A percentile compares a stretch with the other conserved stretches of the same genome.
Evolutionary conservation across 2,113 vertebrate species (phyloP).

Genomic region (Aptenodytes forsteri): DNA sequence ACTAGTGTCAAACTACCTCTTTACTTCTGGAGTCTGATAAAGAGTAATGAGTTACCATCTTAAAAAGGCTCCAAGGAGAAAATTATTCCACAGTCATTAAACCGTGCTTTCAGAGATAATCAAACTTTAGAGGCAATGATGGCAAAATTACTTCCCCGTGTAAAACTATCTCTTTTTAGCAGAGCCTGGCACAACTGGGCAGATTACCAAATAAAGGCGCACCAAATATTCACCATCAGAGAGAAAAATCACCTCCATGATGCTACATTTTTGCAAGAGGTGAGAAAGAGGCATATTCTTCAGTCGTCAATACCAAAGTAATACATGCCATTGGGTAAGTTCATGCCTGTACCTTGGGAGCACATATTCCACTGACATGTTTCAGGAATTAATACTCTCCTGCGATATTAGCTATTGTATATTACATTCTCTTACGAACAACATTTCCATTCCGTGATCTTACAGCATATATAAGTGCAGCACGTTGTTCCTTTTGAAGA

Average conservation of each 20-base stretch:
- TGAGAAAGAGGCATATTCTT: neutral
- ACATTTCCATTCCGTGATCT: neutral
- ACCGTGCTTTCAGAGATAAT: neutral
- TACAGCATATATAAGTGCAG: neutral
- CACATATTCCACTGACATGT: neutral
- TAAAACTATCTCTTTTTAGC: neutral
- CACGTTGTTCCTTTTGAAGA: neutral
- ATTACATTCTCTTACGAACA: neutral
- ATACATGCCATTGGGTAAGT: fast-evolving
- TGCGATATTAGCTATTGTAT: neutral
- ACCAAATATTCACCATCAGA: neutral
- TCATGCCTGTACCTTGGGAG: neutral
- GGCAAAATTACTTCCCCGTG: neutral
- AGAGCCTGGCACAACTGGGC: neutral
- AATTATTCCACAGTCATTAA: neutral
- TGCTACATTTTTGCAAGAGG: neutral
- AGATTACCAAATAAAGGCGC: neutral
- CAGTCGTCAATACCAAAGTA: neutral
- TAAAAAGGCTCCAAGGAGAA: constrained; percentile 10
- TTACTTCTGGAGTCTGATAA: neutral
- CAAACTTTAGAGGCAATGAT: neutral
- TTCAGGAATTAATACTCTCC: neutral
- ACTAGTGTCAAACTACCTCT: neutral
- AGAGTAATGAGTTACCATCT: neutral
- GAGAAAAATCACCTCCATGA: neutral